Percentiles rank a stretch among this genome's conserved stretches.
Evolutionary conservation across 2,113 vertebrate genomes (phyloP).

Genomic region (Sinocyclocheilus grahami): DNA sequence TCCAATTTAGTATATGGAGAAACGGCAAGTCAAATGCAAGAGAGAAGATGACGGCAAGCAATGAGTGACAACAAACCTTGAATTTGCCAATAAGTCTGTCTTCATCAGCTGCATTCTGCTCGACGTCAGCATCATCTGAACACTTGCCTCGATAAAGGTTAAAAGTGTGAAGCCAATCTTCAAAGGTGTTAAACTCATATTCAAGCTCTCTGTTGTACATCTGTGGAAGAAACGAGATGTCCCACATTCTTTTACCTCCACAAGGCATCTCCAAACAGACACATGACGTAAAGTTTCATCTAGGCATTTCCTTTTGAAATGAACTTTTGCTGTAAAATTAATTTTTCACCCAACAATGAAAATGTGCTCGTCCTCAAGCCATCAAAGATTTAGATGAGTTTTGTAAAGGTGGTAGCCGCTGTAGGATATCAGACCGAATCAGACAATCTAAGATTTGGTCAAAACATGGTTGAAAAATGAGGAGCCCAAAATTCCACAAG

Average conservation of each 20-base stretch:
- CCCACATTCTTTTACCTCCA: neutral
- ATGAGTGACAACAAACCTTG: conserved; percentile 76
- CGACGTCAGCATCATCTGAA: conserved; percentile 82
- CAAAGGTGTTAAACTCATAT: conserved; percentile 86
- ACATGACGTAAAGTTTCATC: too few species aligned
- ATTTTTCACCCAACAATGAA: too few species aligned
- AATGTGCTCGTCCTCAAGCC: too few species aligned
- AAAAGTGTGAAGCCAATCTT: conserved; percentile 98
- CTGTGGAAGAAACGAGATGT: conserved; percentile 66
- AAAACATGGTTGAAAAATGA: too few species aligned
- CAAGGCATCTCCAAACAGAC: neutral
- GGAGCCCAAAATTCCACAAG: too few species aligned
- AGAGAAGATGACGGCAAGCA: neutral
- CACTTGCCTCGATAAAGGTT: conserved; percentile 94
- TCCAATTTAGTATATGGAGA: neutral
- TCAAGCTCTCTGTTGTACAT: conserved; percentile 95
- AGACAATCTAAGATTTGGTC: too few species aligned
- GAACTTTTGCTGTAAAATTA: neutral
- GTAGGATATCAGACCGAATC: too few species aligned
- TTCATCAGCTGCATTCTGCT: conserved; percentile 81
- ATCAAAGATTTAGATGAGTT: too few species aligned
- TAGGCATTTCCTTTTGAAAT: neutral
- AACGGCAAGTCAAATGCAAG: neutral
- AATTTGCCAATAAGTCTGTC: conserved; percentile 93
- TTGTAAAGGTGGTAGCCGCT: too few species aligned